A percentile compares a stretch with the other conserved stretches of the same genome.
These are phyloP conservation scores for Pleuronectes platessa DNA, from an alignment of 2,113 vertebrate genomes.

Conservation along the genomic window DNA sequence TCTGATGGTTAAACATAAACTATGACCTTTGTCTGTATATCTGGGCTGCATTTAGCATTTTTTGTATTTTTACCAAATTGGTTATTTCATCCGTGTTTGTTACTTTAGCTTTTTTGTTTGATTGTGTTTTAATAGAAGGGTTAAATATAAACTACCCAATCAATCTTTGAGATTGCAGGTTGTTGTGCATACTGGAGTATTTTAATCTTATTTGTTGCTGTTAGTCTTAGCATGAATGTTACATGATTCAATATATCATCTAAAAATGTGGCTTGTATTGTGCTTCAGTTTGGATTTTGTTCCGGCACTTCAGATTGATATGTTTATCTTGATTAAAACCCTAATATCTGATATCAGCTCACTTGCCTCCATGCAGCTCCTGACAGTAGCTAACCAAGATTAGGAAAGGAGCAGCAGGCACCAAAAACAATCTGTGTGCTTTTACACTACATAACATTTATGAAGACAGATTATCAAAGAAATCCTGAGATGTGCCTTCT, in stretches of 20 bases:
- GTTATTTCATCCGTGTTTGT: too few relatives aligned
- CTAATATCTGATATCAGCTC: background rate
- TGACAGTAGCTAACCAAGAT: conserved; percentile 1
- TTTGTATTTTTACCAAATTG: too few relatives aligned
- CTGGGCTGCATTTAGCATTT: too few relatives aligned
- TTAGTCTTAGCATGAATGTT: too few relatives aligned
- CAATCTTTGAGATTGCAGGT: too few relatives aligned
- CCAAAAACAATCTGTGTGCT: conserved; percentile 19
- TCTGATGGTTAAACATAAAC: too few relatives aligned
- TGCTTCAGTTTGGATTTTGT: background rate
- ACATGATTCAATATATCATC: too few relatives aligned
- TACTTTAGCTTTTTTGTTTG: too few relatives aligned
- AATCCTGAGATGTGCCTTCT: conserved; percentile 31
- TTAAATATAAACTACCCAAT: too few relatives aligned
- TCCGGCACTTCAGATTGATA: background rate
- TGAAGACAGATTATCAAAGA: conserved; percentile 43
- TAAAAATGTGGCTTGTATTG: background rate
- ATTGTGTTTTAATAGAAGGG: background rate
- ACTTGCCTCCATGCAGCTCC: background rate
- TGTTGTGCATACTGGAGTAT: too few relatives aligned
- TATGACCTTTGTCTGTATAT: too few relatives aligned
- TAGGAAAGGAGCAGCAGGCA: background rate
- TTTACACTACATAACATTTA: conserved; percentile 49
- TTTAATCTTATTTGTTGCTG: too few relatives aligned
- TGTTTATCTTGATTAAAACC: background rate